Conservation (phyloP, 2,797 vertebrate genomes). For the Argya squamiceps region DNA sequence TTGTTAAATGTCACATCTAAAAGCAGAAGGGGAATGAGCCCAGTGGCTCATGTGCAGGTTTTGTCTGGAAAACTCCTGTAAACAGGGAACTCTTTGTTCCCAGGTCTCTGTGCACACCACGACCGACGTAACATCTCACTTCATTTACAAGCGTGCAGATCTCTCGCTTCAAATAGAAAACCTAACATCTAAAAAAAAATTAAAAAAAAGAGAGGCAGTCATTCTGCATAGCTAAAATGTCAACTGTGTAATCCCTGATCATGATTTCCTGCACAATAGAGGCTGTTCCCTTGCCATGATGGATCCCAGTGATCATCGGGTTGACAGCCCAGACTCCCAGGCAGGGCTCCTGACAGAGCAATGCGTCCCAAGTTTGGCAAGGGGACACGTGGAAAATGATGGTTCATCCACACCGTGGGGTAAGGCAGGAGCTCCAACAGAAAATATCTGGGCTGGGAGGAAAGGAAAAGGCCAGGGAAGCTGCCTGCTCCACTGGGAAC, state of each 20-base stretch:
- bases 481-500: neutral
- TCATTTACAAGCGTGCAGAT: neutral
- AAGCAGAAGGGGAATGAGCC: neutral
- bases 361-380: neutral
- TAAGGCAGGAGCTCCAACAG: neutral
- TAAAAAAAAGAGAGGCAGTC: neutral
- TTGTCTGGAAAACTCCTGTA: neutral
- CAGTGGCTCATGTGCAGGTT: neutral
- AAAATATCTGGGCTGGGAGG: neutral
- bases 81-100: conserved; percentile 55
- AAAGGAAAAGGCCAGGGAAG: neutral
- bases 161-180: conserved; percentile 25
- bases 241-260: conserved; percentile 20
- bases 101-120: neutral
- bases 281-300: neutral
- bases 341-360: neutral
- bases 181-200: neutral
- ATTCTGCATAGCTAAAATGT: conserved; percentile 26
- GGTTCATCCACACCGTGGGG: neutral
- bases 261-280: conserved; percentile 29
- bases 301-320: neutral
- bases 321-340: conserved; percentile 4
- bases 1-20: conserved; percentile 24
- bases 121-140: conserved; percentile 7
- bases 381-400: neutral